A percentile compares a stretch with the other conserved stretches of the same genome.
Evolutionary conservation across 2,888 invertebrate genomes (phyloP).

Genomic region (Portevinia maculata): DNA sequence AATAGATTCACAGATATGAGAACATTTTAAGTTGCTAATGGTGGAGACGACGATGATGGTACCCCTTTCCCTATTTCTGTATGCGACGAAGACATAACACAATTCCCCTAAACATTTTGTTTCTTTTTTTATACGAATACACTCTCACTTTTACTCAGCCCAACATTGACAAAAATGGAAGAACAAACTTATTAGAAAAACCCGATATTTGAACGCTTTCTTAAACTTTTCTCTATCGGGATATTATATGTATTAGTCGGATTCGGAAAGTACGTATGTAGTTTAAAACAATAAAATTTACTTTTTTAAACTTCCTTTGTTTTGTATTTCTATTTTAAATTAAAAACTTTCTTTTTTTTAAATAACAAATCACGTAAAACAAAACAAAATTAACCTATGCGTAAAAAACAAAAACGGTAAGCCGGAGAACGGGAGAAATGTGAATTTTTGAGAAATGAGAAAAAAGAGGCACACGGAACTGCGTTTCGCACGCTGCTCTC

Average conservation of each 20-base stretch:
- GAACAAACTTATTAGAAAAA: conserved; percentile 26
- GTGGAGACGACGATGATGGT: conserved; percentile 40
- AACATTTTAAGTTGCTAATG: conserved; percentile 10
- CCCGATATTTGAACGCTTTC: conserved; percentile 47
- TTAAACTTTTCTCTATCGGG: conserved; percentile 33
- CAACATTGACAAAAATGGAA: conserved; percentile 43
- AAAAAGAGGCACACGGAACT: conserved; percentile 78
- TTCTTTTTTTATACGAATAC: conserved; percentile 49
- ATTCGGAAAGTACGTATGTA: conserved; percentile 8
- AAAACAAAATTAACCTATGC: conserved; percentile 52
- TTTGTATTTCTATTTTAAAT: conserved; percentile 32
- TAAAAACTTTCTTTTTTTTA: conserved; percentile 23
- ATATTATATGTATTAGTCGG: conserved; percentile 18
- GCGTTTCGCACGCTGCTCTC: conserved; percentile 79
- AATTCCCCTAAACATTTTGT: conserved; percentile 59
- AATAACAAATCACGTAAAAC: conserved; percentile 50
- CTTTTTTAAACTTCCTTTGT: neutral
- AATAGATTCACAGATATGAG: conserved; percentile 44
- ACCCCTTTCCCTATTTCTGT: conserved; percentile 55
- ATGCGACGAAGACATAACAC: conserved; percentile 39
- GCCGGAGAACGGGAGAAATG: conserved; percentile 72
- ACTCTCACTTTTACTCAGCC: conserved; percentile 68
- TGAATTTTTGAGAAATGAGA: conserved; percentile 75
- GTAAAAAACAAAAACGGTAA: conserved; percentile 60
- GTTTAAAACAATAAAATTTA: no score